phyloP scores from a whole-genome alignment of 2,797 vertebrate species.

The Pogonophryne albipinna region DNA sequence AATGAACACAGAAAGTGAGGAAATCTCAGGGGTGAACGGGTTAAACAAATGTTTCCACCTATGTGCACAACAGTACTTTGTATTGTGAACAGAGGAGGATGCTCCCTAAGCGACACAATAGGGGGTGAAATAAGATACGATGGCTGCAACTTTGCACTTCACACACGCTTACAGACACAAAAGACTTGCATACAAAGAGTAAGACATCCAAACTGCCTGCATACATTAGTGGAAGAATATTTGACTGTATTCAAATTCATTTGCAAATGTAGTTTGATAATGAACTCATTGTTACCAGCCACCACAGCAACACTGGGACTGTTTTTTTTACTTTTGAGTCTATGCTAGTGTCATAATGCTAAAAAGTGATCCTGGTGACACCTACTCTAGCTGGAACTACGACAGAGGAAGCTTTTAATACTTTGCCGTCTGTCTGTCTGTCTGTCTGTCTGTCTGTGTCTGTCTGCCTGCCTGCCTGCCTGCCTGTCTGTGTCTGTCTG shows the following conservation, averaged over 20 bases:
- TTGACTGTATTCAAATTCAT: slow-evolving; percentile 9
- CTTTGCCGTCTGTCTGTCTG: too few species aligned
- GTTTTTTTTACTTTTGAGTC: too few species aligned
- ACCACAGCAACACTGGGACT: too few species aligned
- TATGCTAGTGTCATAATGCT: too few species aligned
- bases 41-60: slow-evolving; percentile 73
- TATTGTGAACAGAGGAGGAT: slow-evolving; percentile 68
- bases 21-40: slow-evolving; percentile 66
- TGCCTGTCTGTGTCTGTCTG: too few species aligned
- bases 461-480: too few species aligned
- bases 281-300: background rate
- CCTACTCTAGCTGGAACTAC: too few species aligned
- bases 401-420: too few species aligned
- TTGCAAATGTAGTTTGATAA: slow-evolving; percentile 1
- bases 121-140: slow-evolving; percentile 55
- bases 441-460: too few species aligned
- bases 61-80: slow-evolving; percentile 64
- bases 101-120: slow-evolving; percentile 63
- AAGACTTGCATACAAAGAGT: slow-evolving; percentile 35
- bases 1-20: slow-evolving; percentile 70
- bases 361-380: too few species aligned
- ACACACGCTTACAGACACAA: slow-evolving; percentile 26
- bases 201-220: slow-evolving; percentile 25
- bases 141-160: slow-evolving; percentile 42
- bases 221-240: slow-evolving; percentile 24